Base-by-base conservation (phyloP, 2,888 invertebrate species). In the Diabrotica balteata region DNA sequence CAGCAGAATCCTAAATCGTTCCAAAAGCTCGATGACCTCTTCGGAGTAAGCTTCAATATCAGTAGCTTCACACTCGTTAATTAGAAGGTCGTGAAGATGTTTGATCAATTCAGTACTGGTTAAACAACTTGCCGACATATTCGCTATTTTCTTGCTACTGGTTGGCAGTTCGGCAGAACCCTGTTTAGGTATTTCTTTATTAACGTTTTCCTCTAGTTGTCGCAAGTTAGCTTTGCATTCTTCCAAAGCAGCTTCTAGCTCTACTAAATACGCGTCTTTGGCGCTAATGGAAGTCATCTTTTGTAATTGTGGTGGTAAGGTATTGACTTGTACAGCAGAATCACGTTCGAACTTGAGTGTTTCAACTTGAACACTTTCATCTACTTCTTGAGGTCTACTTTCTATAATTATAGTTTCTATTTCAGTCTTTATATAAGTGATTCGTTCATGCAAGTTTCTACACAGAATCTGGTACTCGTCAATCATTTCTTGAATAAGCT, bases 301-400 rank as follows among this genome's bases (percentile, higher is more conserved):
- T 55, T 87, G 85, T 55, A 90, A 78, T 66, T 81, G 80, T 53
- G 86, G 86, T 0, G 88, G 88, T 51, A 95, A 83, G 0, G 95
- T 95, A 79, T 94, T 90, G 1, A 95, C 95, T 86, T 95, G 95
- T 7, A 93, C 90, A 0, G 91, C 90, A 0, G 89, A 89, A 77
- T 95, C 93, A 11, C 89, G 89, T 79, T 93, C 93, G 82, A 92
- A 91, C 81, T 87, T 90, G 7, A 91, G 84, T 0, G 93, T 93
- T 71, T 93, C 90, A 8, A 93, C 92, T 85, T 93, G 88, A 1
- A 88, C 86, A 53, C 87, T 85, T 78, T 90, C 88, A 67, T 89
- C 87, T 0, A 87, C 86, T 66, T 88, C 88, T 10, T 73, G 74
- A n/a, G 72, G 77, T 55, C 77, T 77, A 45, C 78, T 77, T 10